Evolutionary conservation across 2,797 vertebrate species (phyloP), one percentile per base, ranked within the genome.

Genomic region (Pangasius krempfi): DNA sequence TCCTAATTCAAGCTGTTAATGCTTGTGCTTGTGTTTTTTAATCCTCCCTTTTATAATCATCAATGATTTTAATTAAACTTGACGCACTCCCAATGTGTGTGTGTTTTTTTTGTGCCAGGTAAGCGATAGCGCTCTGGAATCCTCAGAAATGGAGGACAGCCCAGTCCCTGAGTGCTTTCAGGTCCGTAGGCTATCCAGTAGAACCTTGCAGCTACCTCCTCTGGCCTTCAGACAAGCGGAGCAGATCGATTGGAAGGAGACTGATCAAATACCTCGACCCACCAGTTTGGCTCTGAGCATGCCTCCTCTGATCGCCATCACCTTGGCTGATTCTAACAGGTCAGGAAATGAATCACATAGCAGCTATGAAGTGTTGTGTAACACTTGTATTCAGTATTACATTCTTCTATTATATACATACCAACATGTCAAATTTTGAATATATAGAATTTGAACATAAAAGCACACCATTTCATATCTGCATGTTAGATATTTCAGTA

Each of bases 221-320:
- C 91, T 97, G 37, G 96, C 95, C 91, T 97, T 97, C 94, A 94
- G 97, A 86, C 95, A 95, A 84, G 87, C 97, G 68, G 97, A 97
- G 80, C 96, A 97, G 92, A 90, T 94, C 30, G 96, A 97, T n/a
- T 95, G 95, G 95, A 95, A 95, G 75, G 96, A 97, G 68, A 62
- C 81, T 0, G 96, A 97, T 40, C 89, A 70, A 64, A 86, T 95
- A 2, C 88, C 93, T 73, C 94, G 97, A 58, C 96, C 96, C 0
- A 96, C 92, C 0, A 96, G 94, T 47, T 95, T 97, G 87, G 94
- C 96, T 0, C 89, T 97, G 88, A 95, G 94, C 91, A 95, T 92
- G 40, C 95, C 95, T 89, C 97, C 97, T 0, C 90, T 97, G 89
- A 97, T 97, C 88, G 96, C 97, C 60, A 96, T 97, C 91, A 97